Evolutionary conservation across 2,113 vertebrate genomes (phyloP).

Genomic region (Sphyrna mokarran): DNA sequence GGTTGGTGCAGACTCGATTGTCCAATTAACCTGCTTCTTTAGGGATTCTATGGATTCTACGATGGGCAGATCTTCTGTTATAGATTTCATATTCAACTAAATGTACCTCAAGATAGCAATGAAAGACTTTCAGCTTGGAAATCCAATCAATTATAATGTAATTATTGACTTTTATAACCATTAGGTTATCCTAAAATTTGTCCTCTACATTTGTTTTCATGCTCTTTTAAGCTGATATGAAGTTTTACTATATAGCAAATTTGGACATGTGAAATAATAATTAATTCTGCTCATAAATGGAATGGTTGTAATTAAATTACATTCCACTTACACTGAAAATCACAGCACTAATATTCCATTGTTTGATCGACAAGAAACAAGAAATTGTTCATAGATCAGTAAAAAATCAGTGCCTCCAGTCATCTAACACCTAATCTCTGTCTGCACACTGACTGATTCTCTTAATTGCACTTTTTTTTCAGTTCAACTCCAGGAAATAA

Average conservation of each 20-base stretch:
- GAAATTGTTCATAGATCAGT: constrained; percentile 25
- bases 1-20: no score
- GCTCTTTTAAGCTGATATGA: not conserved
- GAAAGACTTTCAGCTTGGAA: not conserved
- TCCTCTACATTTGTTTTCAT: not conserved
- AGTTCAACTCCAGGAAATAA: constrained; percentile 27
- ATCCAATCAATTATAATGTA: not conserved
- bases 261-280: not conserved
- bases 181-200: not conserved
- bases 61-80: no score
- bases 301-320: constrained; percentile 35
- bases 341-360: constrained; percentile 26
- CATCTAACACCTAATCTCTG: constrained; percentile 30
- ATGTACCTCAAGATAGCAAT: not conserved
- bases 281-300: not conserved
- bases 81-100: not conserved
- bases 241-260: not conserved
- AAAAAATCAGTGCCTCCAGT: constrained; percentile 11
- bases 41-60: no score
- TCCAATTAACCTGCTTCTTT: no score
- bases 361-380: constrained; percentile 15
- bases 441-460: constrained; percentile 34
- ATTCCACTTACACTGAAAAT: constrained; percentile 11
- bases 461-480: constrained; percentile 35
- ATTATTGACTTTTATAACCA: not conserved